Percentiles rank a stretch among this genome's conserved stretches.
phyloP scores from a whole-genome alignment of 2,113 vertebrate species.

The Neopipo cinnamomea region DNA sequence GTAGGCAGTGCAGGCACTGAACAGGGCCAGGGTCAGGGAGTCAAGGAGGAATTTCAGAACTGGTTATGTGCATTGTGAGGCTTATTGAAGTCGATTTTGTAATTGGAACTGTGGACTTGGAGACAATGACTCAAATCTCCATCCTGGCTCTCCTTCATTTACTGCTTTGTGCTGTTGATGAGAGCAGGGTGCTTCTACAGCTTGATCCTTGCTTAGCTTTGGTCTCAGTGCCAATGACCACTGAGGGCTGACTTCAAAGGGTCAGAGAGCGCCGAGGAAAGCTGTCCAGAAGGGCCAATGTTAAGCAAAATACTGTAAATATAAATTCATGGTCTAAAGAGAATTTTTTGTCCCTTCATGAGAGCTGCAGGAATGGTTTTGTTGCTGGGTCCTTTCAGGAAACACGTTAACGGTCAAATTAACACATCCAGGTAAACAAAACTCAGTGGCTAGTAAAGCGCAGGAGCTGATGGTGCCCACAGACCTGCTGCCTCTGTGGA shows the following conservation, averaged over 20 bases:
- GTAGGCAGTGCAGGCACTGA: background rate
- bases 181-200: background rate
- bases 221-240: accelerated
- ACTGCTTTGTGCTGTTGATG: background rate
- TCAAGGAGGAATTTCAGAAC: background rate
- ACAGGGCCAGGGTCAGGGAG: background rate
- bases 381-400: background rate
- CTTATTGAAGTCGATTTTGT: background rate
- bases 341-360: background rate
- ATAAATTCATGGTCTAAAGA: background rate
- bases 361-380: background rate
- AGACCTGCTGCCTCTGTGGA: background rate
- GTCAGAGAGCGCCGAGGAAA: background rate
- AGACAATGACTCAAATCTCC: background rate
- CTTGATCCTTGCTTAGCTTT: background rate
- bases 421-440: background rate
- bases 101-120: background rate
- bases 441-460: background rate
- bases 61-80: background rate
- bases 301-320: background rate
- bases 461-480: background rate
- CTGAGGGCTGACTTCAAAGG: background rate
- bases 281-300: background rate
- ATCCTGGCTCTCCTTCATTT: background rate
- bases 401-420: background rate